These are phyloP conservation scores for Drosophila ananassae DNA, from an alignment of 1,140 invertebrate species.

Conservation along the genomic window DNA sequence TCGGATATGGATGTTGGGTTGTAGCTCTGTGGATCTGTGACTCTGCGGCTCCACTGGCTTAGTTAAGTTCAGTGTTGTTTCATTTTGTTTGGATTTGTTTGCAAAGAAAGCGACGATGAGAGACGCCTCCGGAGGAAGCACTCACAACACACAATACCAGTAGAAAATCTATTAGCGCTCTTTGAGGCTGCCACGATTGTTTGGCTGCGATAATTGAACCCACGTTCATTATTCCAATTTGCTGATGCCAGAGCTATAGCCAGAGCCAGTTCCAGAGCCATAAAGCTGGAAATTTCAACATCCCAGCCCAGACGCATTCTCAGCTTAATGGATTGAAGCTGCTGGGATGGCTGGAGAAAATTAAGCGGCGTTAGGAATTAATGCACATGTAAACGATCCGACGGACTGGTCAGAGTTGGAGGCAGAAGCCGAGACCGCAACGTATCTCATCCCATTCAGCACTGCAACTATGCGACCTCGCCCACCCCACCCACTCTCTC, in stretches of 20 bases:
- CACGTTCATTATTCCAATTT: constrained; percentile 81
- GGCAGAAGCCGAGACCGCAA: constrained; percentile 14
- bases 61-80: neutral
- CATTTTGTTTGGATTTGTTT: constrained; percentile 57
- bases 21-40: too few relatives aligned
- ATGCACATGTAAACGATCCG: constrained; percentile 68
- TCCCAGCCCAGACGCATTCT: constrained; percentile 57
- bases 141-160: constrained; percentile 17
- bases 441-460: constrained; percentile 26
- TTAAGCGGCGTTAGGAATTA: constrained; percentile 81
- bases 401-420: constrained; percentile 29
- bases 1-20: constrained; percentile 35
- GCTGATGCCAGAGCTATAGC: constrained; percentile 34
- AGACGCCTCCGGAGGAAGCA: constrained; percentile 53
- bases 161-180: constrained; percentile 81
- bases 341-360: constrained; percentile 47
- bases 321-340: constrained; percentile 56
- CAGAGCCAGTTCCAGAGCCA: neutral
- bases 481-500: constrained; percentile 12
- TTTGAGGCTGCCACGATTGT: constrained; percentile 67
- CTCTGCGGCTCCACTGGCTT: constrained; percentile 8
- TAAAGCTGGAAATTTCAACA: constrained; percentile 45
- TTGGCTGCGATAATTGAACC: constrained; percentile 80
- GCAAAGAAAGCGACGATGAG: constrained; percentile 65
- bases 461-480: constrained; percentile 44